Conservation (phyloP, 2,113 vertebrate species). For the Odontesthes bonariensis region DNA sequence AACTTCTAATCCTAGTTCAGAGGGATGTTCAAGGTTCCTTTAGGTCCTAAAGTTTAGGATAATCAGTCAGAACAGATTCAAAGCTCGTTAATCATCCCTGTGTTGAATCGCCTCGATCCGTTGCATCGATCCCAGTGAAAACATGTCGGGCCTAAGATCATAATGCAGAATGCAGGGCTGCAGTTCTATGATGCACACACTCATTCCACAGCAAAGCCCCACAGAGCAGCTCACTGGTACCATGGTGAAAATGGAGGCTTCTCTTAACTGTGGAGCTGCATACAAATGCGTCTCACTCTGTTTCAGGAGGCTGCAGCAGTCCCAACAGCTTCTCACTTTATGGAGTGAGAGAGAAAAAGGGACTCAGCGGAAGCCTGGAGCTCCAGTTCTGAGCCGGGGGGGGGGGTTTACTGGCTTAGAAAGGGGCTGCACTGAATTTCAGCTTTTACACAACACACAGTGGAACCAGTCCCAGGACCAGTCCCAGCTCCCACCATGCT, state of each 20-base stretch:
- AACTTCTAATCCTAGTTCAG: conserved; percentile 71
- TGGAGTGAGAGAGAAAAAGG: conserved; percentile 29
- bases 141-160: conserved; percentile 40
- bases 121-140: conserved; percentile 68
- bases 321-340: conserved; percentile 44
- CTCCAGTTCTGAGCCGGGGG: conserved; percentile 52
- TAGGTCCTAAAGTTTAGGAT: no score
- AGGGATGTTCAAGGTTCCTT: conserved; percentile 61
- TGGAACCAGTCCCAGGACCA: no score
- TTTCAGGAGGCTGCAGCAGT: conserved; percentile 49
- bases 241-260: conserved; percentile 52
- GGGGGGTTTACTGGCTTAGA: conserved; percentile 57
- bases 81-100: conserved; percentile 62
- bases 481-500: no score
- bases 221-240: conserved; percentile 55
- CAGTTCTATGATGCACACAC: not conserved
- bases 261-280: conserved; percentile 58
- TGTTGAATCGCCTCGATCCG: conserved; percentile 33
- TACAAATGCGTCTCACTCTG: conserved; percentile 70
- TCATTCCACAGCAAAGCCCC: conserved; percentile 44
- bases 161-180: conserved; percentile 34
- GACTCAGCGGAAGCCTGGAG: conserved; percentile 25
- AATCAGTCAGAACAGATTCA: conserved; percentile 62
- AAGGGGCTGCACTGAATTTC: conserved; percentile 47
- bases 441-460: no score